Percentiles rank a stretch among this genome's conserved stretches.
Conservation (phyloP, 2,888 invertebrate genomes). For the Hesperia comma region DNA sequence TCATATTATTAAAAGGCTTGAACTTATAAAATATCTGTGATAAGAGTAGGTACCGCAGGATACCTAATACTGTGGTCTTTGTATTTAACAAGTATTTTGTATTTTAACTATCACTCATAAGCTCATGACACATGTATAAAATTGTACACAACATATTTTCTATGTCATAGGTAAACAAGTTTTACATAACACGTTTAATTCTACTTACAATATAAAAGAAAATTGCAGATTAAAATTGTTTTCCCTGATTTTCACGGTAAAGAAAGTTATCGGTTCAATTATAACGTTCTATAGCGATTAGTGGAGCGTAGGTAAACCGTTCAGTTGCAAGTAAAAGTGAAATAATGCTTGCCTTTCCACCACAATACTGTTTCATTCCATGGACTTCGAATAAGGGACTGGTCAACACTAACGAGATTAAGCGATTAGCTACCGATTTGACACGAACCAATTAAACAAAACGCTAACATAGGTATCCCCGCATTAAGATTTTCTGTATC, state of each 20-base stretch:
- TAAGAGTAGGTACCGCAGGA: no score
- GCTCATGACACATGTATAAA: no score
- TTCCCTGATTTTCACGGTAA: constrained; percentile 48
- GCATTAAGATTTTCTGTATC: no score
- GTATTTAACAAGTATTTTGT: no score
- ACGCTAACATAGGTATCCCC: no score
- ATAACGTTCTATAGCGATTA: constrained; percentile 65
- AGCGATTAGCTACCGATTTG: not conserved
- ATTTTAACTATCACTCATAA: no score
- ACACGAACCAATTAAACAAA: no score
- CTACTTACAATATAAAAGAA: constrained; percentile 3
- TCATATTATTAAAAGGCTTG: no score
- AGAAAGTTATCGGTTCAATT: constrained; percentile 70
- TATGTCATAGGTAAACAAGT: not conserved
- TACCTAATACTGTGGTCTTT: no score
- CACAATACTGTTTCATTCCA: constrained; percentile 23
- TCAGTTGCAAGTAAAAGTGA: constrained; percentile 69
- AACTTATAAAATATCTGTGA: no score
- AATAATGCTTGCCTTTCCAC: constrained; percentile 46
- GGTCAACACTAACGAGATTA: not conserved
- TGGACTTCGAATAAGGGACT: constrained; percentile 5
- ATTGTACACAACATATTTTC: no score
- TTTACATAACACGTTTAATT: not conserved
- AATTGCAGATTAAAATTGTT: constrained; percentile 26
- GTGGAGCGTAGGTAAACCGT: constrained; percentile 59